Base-by-base conservation (phyloP, 2,888 invertebrate genomes). In the Amiota communis region DNA sequence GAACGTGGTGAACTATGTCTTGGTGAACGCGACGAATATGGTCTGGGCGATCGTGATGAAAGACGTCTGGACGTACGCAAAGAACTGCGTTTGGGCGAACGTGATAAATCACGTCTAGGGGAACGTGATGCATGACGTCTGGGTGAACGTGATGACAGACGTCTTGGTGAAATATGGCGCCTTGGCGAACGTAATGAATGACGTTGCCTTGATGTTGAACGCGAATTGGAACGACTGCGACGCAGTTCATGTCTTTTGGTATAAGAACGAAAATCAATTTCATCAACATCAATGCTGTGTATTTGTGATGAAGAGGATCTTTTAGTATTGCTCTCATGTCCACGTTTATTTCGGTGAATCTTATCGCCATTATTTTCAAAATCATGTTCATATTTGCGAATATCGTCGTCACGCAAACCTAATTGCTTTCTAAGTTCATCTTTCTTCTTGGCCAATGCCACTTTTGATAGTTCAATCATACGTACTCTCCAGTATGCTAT, bases 401-500 rank as follows among this genome's bases (percentile, higher is more conserved):
- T 85, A n/a, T 88, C 88, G 56, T 91, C 90, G n/a, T 91, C 91
- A 1, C 90, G 87, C 81, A 91, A 80, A 84, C 92, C 92, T 82
- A 91, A 87, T 88, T 93, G 90, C 71, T 93, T 92, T 81, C 94
- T 92, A 10, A 96, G 91, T 77, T 95, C 95, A 71, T 92, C 91
- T 77, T 95, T 93, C 74, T 93, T 91, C 15, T 91, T 90, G 72
- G 92, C 92, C 6, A 95, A 85, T 81, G 95, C 94, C 13, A 92
- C 92, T 47, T 92, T 92, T 84, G 95, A 94, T 9, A 97, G 88
- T 78, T 95, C 95, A 72, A 94, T 93, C 93, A 96, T 95, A 12
- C 95, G 92, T 74, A 92, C 92, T 81, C 95, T 95, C 97, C 97
- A 97, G 88, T 93, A 96, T 70, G 92, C 90, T 71, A 96, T 96